A percentile compares a stretch with the other conserved stretches of the same genome.
Evolutionary conservation across 2,797 vertebrate species (phyloP).

Genomic region (Ctenosaura bakeri): DNA sequence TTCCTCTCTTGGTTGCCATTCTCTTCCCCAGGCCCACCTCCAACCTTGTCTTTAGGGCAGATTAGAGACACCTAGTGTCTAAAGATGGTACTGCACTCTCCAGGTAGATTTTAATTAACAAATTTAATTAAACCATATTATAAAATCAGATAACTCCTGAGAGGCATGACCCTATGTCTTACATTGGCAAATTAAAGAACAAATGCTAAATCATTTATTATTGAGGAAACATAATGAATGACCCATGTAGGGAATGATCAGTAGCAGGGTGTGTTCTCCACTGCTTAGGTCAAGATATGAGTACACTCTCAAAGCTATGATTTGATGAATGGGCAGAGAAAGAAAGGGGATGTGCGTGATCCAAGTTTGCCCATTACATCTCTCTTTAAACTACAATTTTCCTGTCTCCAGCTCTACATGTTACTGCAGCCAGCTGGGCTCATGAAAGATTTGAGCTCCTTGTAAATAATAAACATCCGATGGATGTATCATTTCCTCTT

Average conservation of each 20-base stretch:
- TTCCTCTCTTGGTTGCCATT: too few relatives aligned
- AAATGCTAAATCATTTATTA: neutral
- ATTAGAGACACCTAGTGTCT: too few relatives aligned
- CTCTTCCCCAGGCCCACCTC: too few relatives aligned
- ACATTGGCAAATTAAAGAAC: neutral
- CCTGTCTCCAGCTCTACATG: slow-evolving; percentile 44
- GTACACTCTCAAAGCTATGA: neutral
- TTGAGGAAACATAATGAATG: neutral
- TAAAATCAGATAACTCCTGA: too few relatives aligned
- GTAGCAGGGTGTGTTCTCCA: neutral
- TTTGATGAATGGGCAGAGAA: neutral
- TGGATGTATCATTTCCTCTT: slow-evolving; percentile 66
- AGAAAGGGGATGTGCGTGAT: neutral
- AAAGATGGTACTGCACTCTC: too few relatives aligned
- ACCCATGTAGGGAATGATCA: neutral
- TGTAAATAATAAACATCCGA: slow-evolving; percentile 60
- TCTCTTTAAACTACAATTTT: slow-evolving; percentile 58
- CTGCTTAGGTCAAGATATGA: neutral
- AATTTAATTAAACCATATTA: too few relatives aligned
- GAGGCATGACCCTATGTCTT: too few relatives aligned
- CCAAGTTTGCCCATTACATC: neutral
- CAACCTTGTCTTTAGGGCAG: too few relatives aligned
- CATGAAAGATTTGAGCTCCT: slow-evolving; percentile 57
- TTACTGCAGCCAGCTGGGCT: slow-evolving; percentile 42
- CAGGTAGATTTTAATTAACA: too few relatives aligned